Conservation (phyloP, 1,140 invertebrate species). For the Papilio polyxenes region DNA sequence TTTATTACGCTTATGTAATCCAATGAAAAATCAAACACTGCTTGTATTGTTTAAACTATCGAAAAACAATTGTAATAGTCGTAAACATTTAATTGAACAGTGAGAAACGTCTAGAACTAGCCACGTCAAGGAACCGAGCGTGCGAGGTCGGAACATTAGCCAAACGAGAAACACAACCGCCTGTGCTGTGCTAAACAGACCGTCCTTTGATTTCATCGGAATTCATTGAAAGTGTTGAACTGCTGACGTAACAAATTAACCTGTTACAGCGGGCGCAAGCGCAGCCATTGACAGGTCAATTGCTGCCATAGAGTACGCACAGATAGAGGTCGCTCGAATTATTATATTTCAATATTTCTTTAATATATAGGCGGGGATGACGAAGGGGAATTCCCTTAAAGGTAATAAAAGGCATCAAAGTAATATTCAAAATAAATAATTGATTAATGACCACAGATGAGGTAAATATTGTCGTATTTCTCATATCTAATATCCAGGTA, state of each 20-base stretch:
- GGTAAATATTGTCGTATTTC: background rate
- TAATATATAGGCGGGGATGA: background rate
- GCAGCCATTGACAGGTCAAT: conserved; percentile 54
- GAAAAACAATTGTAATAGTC: background rate
- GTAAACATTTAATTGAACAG: background rate
- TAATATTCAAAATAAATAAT: no score
- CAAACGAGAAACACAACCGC: conserved; percentile 12
- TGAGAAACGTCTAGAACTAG: background rate
- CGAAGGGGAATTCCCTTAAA: background rate
- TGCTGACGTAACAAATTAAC: conserved; percentile 71
- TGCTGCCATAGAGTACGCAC: conserved; percentile 41
- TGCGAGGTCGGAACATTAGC: conserved; percentile 30
- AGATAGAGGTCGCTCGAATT: conserved; percentile 3
- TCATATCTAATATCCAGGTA: background rate
- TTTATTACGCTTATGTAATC: background rate
- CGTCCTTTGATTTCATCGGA: conserved; percentile 39
- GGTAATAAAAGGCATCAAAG: no score
- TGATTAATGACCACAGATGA: no score
- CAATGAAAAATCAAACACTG: background rate
- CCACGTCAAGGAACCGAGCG: conserved; percentile 18
- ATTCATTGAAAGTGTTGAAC: conserved; percentile 71
- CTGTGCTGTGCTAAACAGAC: conserved; percentile 36
- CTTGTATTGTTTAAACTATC: background rate
- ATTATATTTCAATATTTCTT: background rate
- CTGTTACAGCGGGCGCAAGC: conserved; percentile 58